Conservation (phyloP, 2,888 invertebrate species). For the Neocrepidodera transversa region DNA sequence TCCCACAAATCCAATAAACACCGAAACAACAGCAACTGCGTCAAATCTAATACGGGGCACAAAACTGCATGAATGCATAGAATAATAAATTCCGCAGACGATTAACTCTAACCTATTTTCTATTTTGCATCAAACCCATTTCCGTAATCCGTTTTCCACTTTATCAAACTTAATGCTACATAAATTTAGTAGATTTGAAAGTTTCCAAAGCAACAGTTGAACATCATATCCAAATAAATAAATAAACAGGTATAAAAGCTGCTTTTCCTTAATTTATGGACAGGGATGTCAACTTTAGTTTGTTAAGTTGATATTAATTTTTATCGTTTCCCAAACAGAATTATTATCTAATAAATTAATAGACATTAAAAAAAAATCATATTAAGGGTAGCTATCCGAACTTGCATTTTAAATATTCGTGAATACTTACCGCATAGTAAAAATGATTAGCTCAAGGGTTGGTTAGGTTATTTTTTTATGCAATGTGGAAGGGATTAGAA, state of each 20-base stretch:
- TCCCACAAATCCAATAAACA: neutral
- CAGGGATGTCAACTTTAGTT: neutral
- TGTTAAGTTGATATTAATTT: too few relatives aligned
- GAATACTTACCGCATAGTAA: too few relatives aligned
- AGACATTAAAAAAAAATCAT: too few relatives aligned
- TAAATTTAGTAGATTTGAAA: constrained; percentile 8
- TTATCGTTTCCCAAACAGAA: too few relatives aligned
- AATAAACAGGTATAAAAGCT: constrained; percentile 2
- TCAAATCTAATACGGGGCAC: neutral
- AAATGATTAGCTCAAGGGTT: too few relatives aligned
- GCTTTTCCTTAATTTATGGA: neutral
- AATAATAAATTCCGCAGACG: constrained; percentile 12
- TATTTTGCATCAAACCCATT: constrained; percentile 3
- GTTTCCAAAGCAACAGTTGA: constrained; percentile 14
- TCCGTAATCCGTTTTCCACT: constrained; percentile 8
- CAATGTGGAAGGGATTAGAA: too few relatives aligned
- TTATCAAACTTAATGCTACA: constrained; percentile 13
- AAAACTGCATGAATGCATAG: constrained; percentile 5
- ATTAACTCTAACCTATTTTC: constrained; percentile 9
- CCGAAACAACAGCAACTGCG: neutral
- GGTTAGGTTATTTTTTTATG: too few relatives aligned
- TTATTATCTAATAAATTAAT: too few relatives aligned
- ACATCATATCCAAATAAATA: neutral
- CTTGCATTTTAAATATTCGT: too few relatives aligned
- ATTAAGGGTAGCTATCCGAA: too few relatives aligned